phyloP scores from a whole-genome alignment of 1,140 invertebrate genomes.

The Caenorhabditis elegans region WBcel235 BX284602.5:14791001-14791500 shows the following conservation, averaged over 20 bases:
- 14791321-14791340: too few relatives aligned
- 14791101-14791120: too few relatives aligned
- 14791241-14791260: slow-evolving; percentile 26
- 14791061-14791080: too few relatives aligned
- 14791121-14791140: too few relatives aligned
- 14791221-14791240: not conserved
- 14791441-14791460: slow-evolving; percentile 33
- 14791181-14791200: too few relatives aligned
- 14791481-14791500: not conserved
- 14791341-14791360: not conserved
- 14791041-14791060: too few relatives aligned
- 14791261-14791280: not conserved
- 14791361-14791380: slow-evolving; percentile 29
- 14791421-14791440: not conserved
- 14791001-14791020: too few relatives aligned
- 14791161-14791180: too few relatives aligned
- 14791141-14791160: slow-evolving; percentile 2
- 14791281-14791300: slow-evolving; percentile 13
- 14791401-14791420: slow-evolving; percentile 23
- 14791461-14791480: slow-evolving; percentile 19
- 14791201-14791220: not conserved
- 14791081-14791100: too few relatives aligned
- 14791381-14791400: slow-evolving; percentile 17
- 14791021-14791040: too few relatives aligned
- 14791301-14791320: not conserved